Conservation (phyloP, 2,797 vertebrate species). For the Morelia viridis region DNA sequence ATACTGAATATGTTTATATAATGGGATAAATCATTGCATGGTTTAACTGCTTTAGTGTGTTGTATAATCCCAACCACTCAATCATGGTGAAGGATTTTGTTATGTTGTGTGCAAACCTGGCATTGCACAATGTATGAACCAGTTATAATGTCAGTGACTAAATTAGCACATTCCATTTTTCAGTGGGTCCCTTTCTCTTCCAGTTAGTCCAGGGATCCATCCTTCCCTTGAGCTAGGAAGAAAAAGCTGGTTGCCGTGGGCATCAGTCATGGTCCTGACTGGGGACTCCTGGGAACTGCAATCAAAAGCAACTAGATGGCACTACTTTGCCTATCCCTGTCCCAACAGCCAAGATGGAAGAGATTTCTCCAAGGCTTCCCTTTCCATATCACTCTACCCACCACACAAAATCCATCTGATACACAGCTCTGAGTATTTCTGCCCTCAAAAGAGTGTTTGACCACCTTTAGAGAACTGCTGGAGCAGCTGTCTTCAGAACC, state of each 20-base stretch:
- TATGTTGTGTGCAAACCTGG: not conserved
- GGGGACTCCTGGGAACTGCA: not conserved
- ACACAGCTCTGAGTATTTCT: not conserved
- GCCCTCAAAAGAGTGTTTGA: not conserved
- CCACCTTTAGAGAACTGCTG: not conserved
- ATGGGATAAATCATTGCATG: not conserved
- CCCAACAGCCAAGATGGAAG: not conserved
- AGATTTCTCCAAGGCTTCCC: no score
- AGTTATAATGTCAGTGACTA: accelerated
- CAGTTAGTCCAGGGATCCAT: not conserved
- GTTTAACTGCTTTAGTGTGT: not conserved
- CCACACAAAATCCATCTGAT: not conserved
- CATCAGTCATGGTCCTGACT: no score
- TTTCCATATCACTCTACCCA: not conserved
- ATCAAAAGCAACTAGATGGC: not conserved
- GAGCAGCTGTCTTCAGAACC: not conserved
- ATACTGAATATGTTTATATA: not conserved
- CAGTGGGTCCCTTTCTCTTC: not conserved
- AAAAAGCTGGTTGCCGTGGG: not conserved
- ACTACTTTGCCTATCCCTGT: not conserved
- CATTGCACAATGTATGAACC: not conserved
- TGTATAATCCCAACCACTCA: not conserved
- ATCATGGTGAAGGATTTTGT: not conserved
- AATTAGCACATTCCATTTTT: accelerated
- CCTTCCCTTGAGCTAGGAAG: not conserved